Conservation (phyloP, 2,888 invertebrate genomes). For the Lissonota sp. region DNA sequence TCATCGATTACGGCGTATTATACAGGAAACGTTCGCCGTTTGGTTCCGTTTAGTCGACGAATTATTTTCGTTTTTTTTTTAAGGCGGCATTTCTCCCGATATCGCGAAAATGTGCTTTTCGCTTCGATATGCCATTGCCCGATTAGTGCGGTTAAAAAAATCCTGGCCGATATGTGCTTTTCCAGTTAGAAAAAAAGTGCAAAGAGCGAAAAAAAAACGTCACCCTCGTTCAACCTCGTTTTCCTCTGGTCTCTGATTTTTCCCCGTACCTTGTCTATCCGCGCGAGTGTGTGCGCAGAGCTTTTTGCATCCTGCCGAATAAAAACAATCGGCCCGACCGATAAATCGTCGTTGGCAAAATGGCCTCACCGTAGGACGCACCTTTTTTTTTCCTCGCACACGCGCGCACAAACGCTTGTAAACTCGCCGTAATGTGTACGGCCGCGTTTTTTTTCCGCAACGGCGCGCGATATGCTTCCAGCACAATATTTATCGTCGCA, state of each 20-base stretch:
- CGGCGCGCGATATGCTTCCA: conserved; percentile 27
- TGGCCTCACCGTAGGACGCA: conserved; percentile 49
- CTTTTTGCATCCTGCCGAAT: conserved; percentile 37
- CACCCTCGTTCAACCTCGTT: conserved; percentile 15
- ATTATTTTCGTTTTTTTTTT: too few relatives aligned
- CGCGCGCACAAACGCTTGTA: neutral
- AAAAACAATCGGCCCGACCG: conserved; percentile 61
- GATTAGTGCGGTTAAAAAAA: conserved; percentile 17
- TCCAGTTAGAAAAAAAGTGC: conserved; percentile 1
- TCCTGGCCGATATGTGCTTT: conserved; percentile 44
- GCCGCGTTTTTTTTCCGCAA: conserved; percentile 20
- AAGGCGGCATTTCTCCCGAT: too few relatives aligned
- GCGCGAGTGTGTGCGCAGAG: neutral
- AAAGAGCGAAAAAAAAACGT: conserved; percentile 9
- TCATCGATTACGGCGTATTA: neutral
- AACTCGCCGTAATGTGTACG: conserved; percentile 4
- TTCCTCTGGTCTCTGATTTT: conserved; percentile 27
- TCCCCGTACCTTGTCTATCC: neutral
- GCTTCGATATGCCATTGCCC: conserved; percentile 7
- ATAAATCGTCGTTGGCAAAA: conserved; percentile 69
- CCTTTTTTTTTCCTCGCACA: neutral
- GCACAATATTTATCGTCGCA: conserved; percentile 74
- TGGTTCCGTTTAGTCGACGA: too few relatives aligned
- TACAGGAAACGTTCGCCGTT: too few relatives aligned
- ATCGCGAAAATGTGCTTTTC: neutral